Base-by-base conservation (phyloP, 2,888 invertebrate species). In the Aromia moschata region DNA sequence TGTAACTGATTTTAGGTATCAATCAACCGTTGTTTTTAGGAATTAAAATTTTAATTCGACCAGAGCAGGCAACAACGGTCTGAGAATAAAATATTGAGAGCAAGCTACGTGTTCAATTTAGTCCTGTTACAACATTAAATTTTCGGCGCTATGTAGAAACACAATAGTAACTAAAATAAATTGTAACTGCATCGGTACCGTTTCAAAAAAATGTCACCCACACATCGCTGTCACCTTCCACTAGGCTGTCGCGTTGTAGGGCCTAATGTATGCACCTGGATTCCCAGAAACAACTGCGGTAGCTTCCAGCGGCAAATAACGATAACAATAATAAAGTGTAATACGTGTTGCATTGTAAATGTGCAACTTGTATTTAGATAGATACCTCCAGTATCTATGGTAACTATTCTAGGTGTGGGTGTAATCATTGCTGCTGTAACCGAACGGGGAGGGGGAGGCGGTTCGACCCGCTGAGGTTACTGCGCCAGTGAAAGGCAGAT, bases 401-500 rank as follows among this genome's bases (percentile, higher is more conserved):
- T 75, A 74, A 76, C 72, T 76, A 75, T 75, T 71, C 71, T 70
- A 69, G 76, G 76, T 78, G 79, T 79, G 78, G 79, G 79, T 78
- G 79, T 78, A 77, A 76, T 77, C 74, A 74, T 74, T 75, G 76
- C 76, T 74, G 74, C 73, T 72, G 75, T 73, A 70, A 67, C 67
- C 66, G 70, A 71, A 70, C 69, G 70, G 71, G 60, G 70, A 73
- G 71, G 71, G 67, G 70, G 68, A 9, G 25, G 25, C 25, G 30
- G 60, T 64, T 68, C 70, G 72, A 73, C 73, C 70, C 66, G 73
- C 62, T 72, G 74, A 76, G 74, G 76, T 77, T 78, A 75, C 73
- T 74, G 73, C 74, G 74, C n/a, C 74, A 77, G 79, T 78, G 79
- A 79, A 79, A 79, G 78, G 78, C 75, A 78, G 77, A 79, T 79